Conservation (phyloP, 2,888 invertebrate genomes). For the Meiosimyza platycephala region DNA sequence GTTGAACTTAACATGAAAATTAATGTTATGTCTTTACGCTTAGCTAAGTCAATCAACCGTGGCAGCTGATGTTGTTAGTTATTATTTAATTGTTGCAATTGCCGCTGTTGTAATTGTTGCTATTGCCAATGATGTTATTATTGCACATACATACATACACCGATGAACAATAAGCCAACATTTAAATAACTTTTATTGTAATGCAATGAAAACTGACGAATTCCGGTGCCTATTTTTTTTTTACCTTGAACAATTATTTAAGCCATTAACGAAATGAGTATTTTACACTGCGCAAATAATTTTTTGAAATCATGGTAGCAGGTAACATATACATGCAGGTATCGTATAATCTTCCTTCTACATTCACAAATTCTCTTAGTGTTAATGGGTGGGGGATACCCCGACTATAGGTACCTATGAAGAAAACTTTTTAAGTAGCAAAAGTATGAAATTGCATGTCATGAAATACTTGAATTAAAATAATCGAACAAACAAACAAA, state of each 20-base stretch:
- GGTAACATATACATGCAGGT: too few relatives aligned
- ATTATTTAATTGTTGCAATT: slow-evolving; percentile 17
- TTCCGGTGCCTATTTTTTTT: slow-evolving; percentile 11
- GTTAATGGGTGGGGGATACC: not conserved
- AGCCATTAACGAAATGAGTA: not conserved
- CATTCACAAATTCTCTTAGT: too few relatives aligned
- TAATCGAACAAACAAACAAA: slow-evolving; percentile 51
- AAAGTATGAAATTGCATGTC: slow-evolving; percentile 28
- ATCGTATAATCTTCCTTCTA: too few relatives aligned
- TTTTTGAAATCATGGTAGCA: not conserved
- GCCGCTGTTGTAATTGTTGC: not conserved
- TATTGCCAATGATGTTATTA: not conserved
- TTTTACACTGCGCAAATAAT: not conserved
- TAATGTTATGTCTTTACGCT: not conserved
- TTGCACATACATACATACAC: not conserved
- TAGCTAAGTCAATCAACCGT: slow-evolving; percentile 5
- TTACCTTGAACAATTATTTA: slow-evolving; percentile 45
- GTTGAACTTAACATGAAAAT: not conserved
- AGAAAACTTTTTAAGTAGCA: slow-evolving; percentile 14
- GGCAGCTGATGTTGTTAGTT: slow-evolving; percentile 11
- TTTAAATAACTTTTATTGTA: not conserved
- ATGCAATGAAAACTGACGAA: slow-evolving; percentile 30
- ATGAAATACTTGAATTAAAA: slow-evolving; percentile 41
- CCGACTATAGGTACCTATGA: not conserved
- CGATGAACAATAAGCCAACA: not conserved